Evolutionary conservation across 2,113 vertebrate genomes (phyloP).

Genomic region (Ammodytes dubius): DNA sequence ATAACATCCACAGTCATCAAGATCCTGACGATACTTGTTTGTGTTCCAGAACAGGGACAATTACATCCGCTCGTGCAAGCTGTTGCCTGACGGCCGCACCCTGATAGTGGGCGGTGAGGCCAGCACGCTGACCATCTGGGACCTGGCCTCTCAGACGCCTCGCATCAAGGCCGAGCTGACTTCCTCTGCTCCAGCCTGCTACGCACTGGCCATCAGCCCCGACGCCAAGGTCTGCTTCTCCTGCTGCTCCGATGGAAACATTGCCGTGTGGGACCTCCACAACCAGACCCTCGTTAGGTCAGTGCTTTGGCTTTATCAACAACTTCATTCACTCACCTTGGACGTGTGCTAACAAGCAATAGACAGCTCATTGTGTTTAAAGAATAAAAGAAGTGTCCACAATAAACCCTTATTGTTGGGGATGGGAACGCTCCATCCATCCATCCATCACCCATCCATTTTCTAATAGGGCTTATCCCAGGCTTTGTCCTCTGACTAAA

Average conservation of each 20-base stretch:
- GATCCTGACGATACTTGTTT: slow-evolving; percentile 1
- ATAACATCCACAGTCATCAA: slow-evolving; percentile 2
- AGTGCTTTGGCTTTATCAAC: slow-evolving; percentile 34
- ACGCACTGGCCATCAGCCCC: slow-evolving; percentile 96
- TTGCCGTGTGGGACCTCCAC: slow-evolving; percentile 97
- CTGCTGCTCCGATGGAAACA: slow-evolving; percentile 98
- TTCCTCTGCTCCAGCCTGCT: slow-evolving; percentile 95
- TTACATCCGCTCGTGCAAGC: slow-evolving; percentile 98
- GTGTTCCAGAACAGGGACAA: slow-evolving; percentile 94
- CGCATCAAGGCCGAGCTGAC: slow-evolving; percentile 98
- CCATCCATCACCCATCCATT: no score
- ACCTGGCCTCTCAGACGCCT: slow-evolving; percentile 94
- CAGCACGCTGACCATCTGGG: slow-evolving; percentile 98
- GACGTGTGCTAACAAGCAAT: neutral
- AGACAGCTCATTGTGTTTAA: neutral
- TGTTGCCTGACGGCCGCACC: slow-evolving; percentile 95
- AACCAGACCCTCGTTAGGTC: slow-evolving; percentile 98
- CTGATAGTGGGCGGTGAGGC: slow-evolving; percentile 97
- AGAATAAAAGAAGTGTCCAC: neutral
- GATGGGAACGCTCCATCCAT: neutral
- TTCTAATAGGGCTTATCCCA: no score
- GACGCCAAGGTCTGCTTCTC: slow-evolving; percentile 99
- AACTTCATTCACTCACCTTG: neutral
- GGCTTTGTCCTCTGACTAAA: neutral
- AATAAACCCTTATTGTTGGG: neutral